Evolutionary conservation across 2,888 invertebrate species (phyloP), one percentile per base, ranked within the genome.

Genomic region (Lasioglossum lativentre): DNA sequence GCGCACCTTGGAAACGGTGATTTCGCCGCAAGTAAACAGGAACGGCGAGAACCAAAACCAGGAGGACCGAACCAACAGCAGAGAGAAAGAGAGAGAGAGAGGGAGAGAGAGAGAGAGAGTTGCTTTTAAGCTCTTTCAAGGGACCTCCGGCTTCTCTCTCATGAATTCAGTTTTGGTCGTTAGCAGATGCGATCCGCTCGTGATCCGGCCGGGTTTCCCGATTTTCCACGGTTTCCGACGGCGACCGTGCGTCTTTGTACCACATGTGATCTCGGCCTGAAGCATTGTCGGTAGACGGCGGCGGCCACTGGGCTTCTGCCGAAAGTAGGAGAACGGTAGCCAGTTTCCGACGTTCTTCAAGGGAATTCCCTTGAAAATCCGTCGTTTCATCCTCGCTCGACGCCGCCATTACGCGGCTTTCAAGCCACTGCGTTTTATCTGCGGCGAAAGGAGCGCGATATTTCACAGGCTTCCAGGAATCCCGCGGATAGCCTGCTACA

Each of bases 1-100:
- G 93, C 92, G 94, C 94, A 93, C 91, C 94, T 94, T 93, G 91
- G 93, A 88, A 90, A 93, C 93, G 91, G 90, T 92, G 92, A 94
- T 93, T 94, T 92, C 87, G 83, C 89, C 86, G 88, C 80, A 88
- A 72, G 92, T 93, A 94, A 93, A 93, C 92, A 94, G 84, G 86
- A 80, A 66, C 72, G 52, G 80, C 27, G 76, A 30, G 30, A 34
- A 66, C 30, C 19, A 16, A 59, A n/a, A 30, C 30, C 63, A 66
- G 63, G 2, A 8, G 6, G 34, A 59, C 59, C 59, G 59, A 59
- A 14, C 47, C 47, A 19, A 19, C 19, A n/a, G n/a, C n/a, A n/a
- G n/a, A n/a, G n/a, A n/a, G n/a, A n/a, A n/a, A n/a, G n/a, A n/a
- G n/a, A n/a, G n/a, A n/a, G n/a, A n/a, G n/a, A n/a, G n/a, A n/a